phyloP scores from a whole-genome alignment of 1,140 invertebrate species.

The Holotrichia oblita region DNA sequence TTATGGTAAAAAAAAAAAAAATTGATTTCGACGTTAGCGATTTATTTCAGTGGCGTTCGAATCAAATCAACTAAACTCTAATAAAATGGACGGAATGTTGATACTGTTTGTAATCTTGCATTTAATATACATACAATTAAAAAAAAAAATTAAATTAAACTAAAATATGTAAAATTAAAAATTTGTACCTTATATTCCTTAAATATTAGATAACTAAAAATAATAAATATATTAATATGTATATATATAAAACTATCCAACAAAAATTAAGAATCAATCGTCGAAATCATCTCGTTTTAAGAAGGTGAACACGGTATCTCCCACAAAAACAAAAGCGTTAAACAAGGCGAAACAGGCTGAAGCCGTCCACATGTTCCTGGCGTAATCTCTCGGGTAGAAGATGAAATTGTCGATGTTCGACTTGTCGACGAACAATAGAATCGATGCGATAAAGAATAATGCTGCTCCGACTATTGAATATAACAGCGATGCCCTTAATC shows the following conservation, averaged over 20 bases:
- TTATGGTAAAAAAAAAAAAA: no score
- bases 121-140: no score
- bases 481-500: conserved; percentile 70
- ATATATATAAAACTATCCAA: not conserved
- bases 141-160: not conserved
- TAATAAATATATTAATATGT: not conserved
- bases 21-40: no score
- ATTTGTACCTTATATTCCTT: not conserved
- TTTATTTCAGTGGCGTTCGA: no score
- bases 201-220: not conserved
- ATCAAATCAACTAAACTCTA: not conserved
- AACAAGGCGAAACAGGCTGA: conserved; percentile 67
- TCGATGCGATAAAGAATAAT: conserved; percentile 71
- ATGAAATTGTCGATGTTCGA: conserved; percentile 62
- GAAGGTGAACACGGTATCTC: conserved; percentile 66
- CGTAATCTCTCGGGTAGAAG: conserved; percentile 64
- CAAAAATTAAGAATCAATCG: not conserved
- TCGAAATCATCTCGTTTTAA: conserved; percentile 57
- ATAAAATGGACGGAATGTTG: conserved; percentile 23
- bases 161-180: not conserved
- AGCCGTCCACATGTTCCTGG: conserved; percentile 69
- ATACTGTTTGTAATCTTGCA: not conserved
- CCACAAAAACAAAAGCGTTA: conserved; percentile 63
- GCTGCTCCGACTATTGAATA: conserved; percentile 70
- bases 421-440: conserved; percentile 55